phyloP scores from a whole-genome alignment of 2,888 invertebrate genomes.

The Eupithecia insigniata region DNA sequence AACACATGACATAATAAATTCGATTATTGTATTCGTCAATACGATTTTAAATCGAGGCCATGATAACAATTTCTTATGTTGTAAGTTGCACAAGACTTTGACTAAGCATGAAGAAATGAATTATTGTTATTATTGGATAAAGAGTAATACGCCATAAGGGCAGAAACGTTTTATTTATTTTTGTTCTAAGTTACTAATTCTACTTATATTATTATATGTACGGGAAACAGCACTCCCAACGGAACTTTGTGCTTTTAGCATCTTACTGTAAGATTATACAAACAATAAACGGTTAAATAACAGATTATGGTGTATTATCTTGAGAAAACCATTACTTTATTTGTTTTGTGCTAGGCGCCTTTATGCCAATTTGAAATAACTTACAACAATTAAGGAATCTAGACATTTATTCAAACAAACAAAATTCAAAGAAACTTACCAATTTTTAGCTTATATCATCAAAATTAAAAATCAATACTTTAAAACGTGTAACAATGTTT shows the following conservation, averaged over 20 bases:
- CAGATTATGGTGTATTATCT: slow-evolving; percentile 26
- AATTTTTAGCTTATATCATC: neutral
- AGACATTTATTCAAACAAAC: slow-evolving; percentile 2
- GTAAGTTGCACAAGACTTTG: slow-evolving; percentile 73
- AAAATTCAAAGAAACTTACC: neutral
- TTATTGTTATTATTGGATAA: slow-evolving; percentile 64
- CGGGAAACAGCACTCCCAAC: slow-evolving; percentile 71
- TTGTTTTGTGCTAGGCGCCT: neutral
- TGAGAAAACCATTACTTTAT: slow-evolving; percentile 3
- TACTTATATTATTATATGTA: slow-evolving; percentile 68
- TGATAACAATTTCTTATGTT: slow-evolving; percentile 76
- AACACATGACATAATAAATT: slow-evolving; percentile 32
- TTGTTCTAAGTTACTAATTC: slow-evolving; percentile 81
- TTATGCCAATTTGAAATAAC: neutral
- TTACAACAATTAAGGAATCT: neutral
- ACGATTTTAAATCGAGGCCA: slow-evolving; percentile 82
- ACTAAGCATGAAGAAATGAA: slow-evolving; percentile 78
- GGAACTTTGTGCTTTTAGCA: slow-evolving; percentile 78
- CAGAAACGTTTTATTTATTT: slow-evolving; percentile 81
- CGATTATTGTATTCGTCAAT: slow-evolving; percentile 50
- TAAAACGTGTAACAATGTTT: too few species aligned
- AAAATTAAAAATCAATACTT: neutral
- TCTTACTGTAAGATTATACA: slow-evolving; percentile 75
- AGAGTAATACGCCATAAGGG: slow-evolving; percentile 70
- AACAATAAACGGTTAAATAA: slow-evolving; percentile 70